Evolutionary conservation across 2,888 invertebrate genomes (phyloP).

Genomic region (Diadromus collaris): DNA sequence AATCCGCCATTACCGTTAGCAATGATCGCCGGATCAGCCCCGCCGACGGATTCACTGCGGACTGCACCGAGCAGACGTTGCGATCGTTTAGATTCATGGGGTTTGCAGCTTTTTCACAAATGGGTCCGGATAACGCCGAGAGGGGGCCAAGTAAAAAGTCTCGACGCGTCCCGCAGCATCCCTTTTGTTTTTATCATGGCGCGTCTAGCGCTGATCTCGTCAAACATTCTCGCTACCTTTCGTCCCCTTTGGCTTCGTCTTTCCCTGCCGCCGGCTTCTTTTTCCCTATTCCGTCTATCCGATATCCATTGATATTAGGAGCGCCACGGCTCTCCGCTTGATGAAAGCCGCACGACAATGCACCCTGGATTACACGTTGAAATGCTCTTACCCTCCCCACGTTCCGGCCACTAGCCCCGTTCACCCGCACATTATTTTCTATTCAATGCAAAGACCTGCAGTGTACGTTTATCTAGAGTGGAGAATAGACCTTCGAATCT

Average conservation of each 20-base stretch:
- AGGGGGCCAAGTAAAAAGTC: constrained; percentile 20
- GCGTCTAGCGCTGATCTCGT: constrained; percentile 57
- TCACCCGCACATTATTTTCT: constrained; percentile 57
- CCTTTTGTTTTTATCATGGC: constrained; percentile 54
- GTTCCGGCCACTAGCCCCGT: constrained; percentile 19
- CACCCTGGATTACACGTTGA: constrained; percentile 60
- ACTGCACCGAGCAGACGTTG: constrained; percentile 47
- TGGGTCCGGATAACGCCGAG: constrained; percentile 25
- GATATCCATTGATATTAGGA: constrained; percentile 59
- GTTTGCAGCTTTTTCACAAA: constrained; percentile 63
- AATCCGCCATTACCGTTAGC: constrained; percentile 78
- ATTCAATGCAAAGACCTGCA: constrained; percentile 49
- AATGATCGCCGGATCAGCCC: constrained; percentile 73
- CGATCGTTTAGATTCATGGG: constrained; percentile 75
- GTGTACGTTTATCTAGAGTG: background rate
- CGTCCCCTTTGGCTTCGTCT: constrained; percentile 54
- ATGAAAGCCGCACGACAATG: constrained; percentile 59
- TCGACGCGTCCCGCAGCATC: constrained; percentile 55
- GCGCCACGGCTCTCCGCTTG: constrained; percentile 51
- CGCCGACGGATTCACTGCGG: too few relatives aligned
- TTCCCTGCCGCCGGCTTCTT: constrained; percentile 13
- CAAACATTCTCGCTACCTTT: constrained; percentile 59
- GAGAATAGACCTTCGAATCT: background rate
- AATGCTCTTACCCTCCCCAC: constrained; percentile 41
- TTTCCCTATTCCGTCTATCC: constrained; percentile 10